Evolutionary conservation across 2,113 vertebrate species (phyloP).

Genomic region (Hystrix brachyura): DNA sequence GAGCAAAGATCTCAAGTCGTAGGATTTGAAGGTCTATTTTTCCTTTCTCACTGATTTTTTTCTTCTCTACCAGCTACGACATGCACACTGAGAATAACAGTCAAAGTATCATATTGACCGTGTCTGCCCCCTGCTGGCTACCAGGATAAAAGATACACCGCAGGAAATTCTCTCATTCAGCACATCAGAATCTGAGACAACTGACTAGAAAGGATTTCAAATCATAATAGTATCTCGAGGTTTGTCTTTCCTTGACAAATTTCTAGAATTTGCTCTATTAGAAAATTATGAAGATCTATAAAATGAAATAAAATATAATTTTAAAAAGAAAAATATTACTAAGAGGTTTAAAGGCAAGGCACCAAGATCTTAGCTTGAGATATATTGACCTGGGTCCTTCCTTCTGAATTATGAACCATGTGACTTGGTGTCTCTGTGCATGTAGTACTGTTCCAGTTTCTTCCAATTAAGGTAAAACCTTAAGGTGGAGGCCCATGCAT

Average conservation of each 20-base stretch:
- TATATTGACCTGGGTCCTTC: not conserved
- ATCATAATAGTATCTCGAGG: not conserved
- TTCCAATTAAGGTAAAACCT: not conserved
- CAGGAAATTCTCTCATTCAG: not conserved
- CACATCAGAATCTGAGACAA: not conserved
- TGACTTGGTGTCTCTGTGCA: not conserved
- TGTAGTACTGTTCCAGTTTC: not conserved
- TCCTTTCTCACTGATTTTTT: not conserved
- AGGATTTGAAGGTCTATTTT: not conserved
- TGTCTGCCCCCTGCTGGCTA: constrained; percentile 77
- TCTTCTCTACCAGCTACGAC: not conserved
- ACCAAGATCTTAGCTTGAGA: not conserved
- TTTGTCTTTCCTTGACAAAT: not conserved
- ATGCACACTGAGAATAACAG: not conserved
- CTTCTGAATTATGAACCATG: not conserved
- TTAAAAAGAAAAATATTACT: not conserved
- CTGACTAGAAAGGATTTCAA: not conserved
- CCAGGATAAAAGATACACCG: not conserved
- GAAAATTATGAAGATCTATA: not conserved
- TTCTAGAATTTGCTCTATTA: not conserved
- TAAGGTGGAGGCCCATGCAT: not conserved
- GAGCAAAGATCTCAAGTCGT: not conserved
- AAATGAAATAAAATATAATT: not conserved
- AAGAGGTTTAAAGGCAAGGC: not conserved
- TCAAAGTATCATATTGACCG: not conserved